A percentile compares a stretch with the other conserved stretches of the same genome.
These are phyloP conservation scores for Psilopogon haemacephalus DNA, from an alignment of 2,113 vertebrate genomes.

Conservation along the genomic window DNA sequence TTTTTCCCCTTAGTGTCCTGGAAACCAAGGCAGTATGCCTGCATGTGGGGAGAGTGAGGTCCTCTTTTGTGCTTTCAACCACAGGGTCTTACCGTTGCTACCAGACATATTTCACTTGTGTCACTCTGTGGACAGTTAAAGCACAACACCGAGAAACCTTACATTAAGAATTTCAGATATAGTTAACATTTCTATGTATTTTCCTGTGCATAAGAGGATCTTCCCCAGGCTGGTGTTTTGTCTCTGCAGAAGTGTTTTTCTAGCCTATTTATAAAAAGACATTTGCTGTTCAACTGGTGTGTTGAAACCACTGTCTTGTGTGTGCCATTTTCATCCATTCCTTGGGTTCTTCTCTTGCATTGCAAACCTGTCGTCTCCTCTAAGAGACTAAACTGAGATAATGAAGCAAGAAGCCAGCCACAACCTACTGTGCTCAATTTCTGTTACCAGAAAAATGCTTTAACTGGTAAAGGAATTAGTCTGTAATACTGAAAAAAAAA, in stretches of 20 bases:
- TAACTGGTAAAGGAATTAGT: not conserved
- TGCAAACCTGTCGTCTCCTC: not conserved
- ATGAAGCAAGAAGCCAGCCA: not conserved
- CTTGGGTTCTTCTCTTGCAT: not conserved
- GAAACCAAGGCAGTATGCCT: accelerated
- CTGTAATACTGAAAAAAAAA: not conserved
- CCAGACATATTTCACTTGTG: not conserved
- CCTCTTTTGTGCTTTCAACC: not conserved
- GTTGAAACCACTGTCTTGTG: not conserved
- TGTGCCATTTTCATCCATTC: not conserved
- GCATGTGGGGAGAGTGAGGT: not conserved
- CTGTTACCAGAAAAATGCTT: not conserved
- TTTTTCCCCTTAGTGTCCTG: not conserved
- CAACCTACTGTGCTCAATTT: not conserved
- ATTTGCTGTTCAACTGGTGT: not conserved
- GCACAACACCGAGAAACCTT: accelerated
- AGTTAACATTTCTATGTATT: not conserved
- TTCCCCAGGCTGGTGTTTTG: not conserved
- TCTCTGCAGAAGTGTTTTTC: not conserved
- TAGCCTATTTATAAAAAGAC: not conserved
- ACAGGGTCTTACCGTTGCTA: not conserved
- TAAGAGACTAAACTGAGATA: not conserved
- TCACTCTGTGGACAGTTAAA: not conserved
- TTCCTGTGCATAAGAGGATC: not conserved
- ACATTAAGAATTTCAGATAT: not conserved